Conservation (phyloP, 2,797 vertebrate genomes). For the Gymnothorax javanicus region DNA sequence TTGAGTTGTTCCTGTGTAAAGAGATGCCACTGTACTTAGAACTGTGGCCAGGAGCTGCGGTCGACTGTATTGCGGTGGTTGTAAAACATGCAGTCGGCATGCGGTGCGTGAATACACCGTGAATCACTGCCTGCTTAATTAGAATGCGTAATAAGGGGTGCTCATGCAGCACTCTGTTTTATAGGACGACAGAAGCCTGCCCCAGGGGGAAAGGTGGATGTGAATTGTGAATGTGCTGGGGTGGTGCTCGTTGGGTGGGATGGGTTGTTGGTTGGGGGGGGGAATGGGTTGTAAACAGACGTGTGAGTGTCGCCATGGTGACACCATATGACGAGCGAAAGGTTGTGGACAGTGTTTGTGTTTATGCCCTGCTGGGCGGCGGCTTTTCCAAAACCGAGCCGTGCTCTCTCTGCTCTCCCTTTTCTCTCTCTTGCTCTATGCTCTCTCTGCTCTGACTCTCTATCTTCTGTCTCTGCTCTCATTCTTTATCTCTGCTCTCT, state of each 20-base stretch:
- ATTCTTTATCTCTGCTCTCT: no score
- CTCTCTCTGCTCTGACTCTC: constrained; percentile 31
- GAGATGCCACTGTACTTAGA: not conserved
- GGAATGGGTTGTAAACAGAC: constrained; percentile 17
- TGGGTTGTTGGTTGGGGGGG: not conserved
- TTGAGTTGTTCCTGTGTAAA: not conserved
- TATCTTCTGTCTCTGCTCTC: no score
- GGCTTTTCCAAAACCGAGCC: not conserved
- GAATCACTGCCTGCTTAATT: not conserved
- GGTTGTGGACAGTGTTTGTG: constrained; percentile 60
- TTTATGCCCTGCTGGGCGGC: not conserved
- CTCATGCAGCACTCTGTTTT: constrained; percentile 9
- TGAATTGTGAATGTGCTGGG: no score
- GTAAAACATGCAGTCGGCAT: not conserved
- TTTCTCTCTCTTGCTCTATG: constrained; percentile 34
- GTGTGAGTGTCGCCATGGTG: constrained; percentile 74
- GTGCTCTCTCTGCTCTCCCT: not conserved
- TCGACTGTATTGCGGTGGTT: not conserved
- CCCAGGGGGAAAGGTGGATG: no score
- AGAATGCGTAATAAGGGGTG: constrained; percentile 15
- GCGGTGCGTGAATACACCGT: not conserved
- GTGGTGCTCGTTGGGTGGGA: not conserved
- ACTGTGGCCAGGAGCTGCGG: not conserved
- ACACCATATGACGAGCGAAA: constrained; percentile 66
- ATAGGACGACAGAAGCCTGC: not conserved